Evolutionary conservation across 2,113 vertebrate species (phyloP), one percentile per base, ranked within the genome.

Genomic region (Seriola rivoliana): DNA sequence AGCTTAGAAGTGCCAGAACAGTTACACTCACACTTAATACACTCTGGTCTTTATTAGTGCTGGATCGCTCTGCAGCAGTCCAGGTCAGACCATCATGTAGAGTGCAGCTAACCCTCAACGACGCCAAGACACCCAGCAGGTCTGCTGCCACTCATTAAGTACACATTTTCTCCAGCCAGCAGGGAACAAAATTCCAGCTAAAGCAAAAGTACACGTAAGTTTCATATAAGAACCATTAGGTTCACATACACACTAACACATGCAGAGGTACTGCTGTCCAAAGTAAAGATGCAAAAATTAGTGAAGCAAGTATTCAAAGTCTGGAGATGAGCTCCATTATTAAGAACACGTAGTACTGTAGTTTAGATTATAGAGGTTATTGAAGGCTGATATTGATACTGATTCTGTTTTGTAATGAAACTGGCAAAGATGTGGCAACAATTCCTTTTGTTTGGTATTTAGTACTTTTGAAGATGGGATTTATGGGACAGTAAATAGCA

Each of bases 1-100:
- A n/a, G 44, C 44, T 70, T 71, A 9, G 10, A 71, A 59, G 66
- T 32, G 59, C 78, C 63, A 71, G 79, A 71, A 70, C 77, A 80
- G 58, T 40, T 58, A 32, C 42, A 62, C 69, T 60, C 10, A 23
- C 29, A 75, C 64, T 71, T 75, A 77, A 85, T 73, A 68, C 66
- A n/a, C 75, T 78, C 54, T 72, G 64, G 19, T 78, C 50, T 79
- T 63, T 70, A 84, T 73, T 82, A 23, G 64, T 17, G 55, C 66
- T 32, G 17, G 0, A 65, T 48, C 10, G 13, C 80, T 80, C 57
- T 19, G 59, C 67, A 48, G 78, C 82, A 75, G 78, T 81, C 75
- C 73, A 29, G 63, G 76, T 85, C 78, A 76, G 52, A 62, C 46
- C 44, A 16, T 77, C 54, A 55, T 14, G 1, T 13, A 66, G 46